Conservation (phyloP, 2,797 vertebrate species). For the Lateolabrax maculatus region DNA sequence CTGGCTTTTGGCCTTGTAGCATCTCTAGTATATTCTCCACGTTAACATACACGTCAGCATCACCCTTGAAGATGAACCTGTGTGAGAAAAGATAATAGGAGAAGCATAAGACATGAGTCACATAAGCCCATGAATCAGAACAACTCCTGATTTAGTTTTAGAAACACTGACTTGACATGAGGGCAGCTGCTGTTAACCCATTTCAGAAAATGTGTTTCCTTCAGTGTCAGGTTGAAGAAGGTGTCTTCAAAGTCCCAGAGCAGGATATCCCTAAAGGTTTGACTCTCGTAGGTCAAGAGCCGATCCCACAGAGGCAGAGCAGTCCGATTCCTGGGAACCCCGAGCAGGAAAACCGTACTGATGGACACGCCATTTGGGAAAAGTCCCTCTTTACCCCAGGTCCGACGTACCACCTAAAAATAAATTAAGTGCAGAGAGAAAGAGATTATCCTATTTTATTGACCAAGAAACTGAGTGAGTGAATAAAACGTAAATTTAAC, state of each 20-base stretch:
- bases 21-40: constrained; percentile 95
- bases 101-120: neutral
- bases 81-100: neutral
- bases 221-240: constrained; percentile 98
- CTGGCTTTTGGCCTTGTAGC: constrained; percentile 81
- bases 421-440: neutral
- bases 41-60: constrained; percentile 95
- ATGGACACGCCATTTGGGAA: constrained; percentile 85
- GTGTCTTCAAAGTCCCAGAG: constrained; percentile 98
- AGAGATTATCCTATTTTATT: neutral
- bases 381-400: constrained; percentile 92
- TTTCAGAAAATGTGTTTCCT: constrained; percentile 96
- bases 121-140: neutral
- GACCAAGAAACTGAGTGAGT: neutral
- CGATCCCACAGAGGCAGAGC: constrained; percentile 89
- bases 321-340: constrained; percentile 87
- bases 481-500: neutral
- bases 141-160: neutral
- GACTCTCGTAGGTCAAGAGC: constrained; percentile 92
- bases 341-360: constrained; percentile 93
- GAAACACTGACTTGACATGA: constrained; percentile 75
- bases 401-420: constrained; percentile 90
- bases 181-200: constrained; percentile 93
- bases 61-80: constrained; percentile 96
- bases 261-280: constrained; percentile 89